Base-by-base conservation (phyloP, 2,888 invertebrate genomes). In the Octodonta nipae region DNA sequence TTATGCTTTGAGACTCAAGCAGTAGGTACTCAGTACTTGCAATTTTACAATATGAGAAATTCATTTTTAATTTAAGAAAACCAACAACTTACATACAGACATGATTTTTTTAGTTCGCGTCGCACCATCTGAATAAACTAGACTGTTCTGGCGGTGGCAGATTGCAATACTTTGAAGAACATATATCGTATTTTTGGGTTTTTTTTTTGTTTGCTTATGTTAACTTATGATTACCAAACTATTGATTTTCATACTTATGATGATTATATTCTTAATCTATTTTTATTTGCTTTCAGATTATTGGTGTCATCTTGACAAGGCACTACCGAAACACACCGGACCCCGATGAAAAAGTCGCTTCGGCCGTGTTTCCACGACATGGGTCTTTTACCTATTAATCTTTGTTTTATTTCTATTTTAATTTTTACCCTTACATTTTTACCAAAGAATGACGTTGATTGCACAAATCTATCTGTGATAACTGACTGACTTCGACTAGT, bases 241-340 rank as follows among this genome's bases (percentile, higher is more conserved):
- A 17, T 6, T 17, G 17, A 17, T 17, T 5, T 17, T 17, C 17
- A 5, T 6, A 17, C 6, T 17, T 17, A 17, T 17, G 8, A n/a
- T n/a, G 5, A 17, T 17, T 17, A 5, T 17, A 6, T 17, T 17
- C 5, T 26, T 13, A 13, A 13, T 14, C 27, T 27, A 14, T 13
- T 15, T 13, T 7, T 20, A 10, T 14, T 16, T 34, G 33, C 37
- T 46, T 50, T 25, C 70, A 87, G 86, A 71, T 87, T 55, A 72
- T 84, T 58, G 86, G 86, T 54, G 78, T 83, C 48, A 75, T 83
- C 64, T 66, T 83, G 59, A 79, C 84, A 42, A 75, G 78, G 57
- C 75, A 74, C 49, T 86, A 80, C 64, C 75, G 84, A 56, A 85
- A 86, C 64, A 79, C 78, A 60, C 73, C 78, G 35, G 78, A 83